phyloP scores from a whole-genome alignment of 2,888 invertebrate genomes.

The Drosophila nr. medialis region DNA sequence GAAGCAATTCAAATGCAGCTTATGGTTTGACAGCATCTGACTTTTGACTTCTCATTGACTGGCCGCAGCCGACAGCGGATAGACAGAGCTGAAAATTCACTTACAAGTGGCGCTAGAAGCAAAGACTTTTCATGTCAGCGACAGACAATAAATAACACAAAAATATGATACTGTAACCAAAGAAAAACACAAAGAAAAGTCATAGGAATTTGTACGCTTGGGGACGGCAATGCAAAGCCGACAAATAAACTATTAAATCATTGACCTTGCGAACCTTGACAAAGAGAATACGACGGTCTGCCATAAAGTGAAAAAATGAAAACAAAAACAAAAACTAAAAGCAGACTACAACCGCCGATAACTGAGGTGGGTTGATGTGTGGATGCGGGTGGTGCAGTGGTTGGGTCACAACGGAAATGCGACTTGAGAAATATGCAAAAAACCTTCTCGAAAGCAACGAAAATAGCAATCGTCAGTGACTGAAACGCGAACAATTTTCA shows the following conservation, averaged over 20 bases:
- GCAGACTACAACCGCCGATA: constrained; percentile 38
- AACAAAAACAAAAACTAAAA: background rate
- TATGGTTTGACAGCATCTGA: constrained; percentile 47
- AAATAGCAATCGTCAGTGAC: constrained; percentile 44
- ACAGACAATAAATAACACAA: constrained; percentile 51
- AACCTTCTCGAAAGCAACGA: constrained; percentile 45
- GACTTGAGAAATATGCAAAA: constrained; percentile 69
- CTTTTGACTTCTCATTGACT: constrained; percentile 33
- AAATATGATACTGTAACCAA: constrained; percentile 26
- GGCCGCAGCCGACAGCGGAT: background rate
- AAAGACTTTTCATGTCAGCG: constrained; percentile 60
- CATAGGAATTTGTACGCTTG: constrained; percentile 28
- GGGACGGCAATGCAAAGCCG: constrained; percentile 38
- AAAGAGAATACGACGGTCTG: constrained; percentile 31
- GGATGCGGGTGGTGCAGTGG: constrained; percentile 3
- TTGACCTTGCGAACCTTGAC: constrained; percentile 79
- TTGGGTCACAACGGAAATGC: constrained; percentile 47
- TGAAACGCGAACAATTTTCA: constrained; percentile 69
- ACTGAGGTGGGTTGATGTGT: constrained; percentile 20
- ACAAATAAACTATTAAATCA: constrained; percentile 72
- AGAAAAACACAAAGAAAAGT: constrained; percentile 42
- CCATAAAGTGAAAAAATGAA: background rate
- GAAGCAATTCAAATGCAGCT: constrained; percentile 21
- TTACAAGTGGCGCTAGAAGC: constrained; percentile 50
- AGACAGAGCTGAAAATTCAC: constrained; percentile 3